Evolutionary conservation across 2,113 vertebrate species (phyloP).

Genomic region (Acrocephalus kingi): DNA sequence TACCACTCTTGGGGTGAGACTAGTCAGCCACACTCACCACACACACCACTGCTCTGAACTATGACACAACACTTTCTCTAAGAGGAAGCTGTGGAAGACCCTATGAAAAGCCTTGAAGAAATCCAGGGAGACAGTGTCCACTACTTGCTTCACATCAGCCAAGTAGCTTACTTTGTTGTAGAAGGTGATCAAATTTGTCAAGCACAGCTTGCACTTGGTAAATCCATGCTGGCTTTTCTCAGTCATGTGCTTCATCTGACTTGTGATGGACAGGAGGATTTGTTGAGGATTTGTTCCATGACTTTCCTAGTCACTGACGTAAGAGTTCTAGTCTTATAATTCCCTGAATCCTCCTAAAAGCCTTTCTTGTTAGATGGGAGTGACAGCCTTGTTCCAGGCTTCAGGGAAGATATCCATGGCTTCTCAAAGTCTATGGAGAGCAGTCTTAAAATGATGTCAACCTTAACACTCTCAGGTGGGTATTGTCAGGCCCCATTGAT

Average conservation of each 20-base stretch:
- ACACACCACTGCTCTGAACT: not conserved
- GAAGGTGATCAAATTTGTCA: not conserved
- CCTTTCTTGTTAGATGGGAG: fast-evolving
- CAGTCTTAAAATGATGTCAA: not conserved
- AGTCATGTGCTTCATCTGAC: not conserved
- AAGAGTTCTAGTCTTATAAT: not conserved
- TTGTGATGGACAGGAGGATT: not conserved
- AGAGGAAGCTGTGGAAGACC: not conserved
- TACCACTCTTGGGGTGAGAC: not conserved
- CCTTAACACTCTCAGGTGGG: not conserved
- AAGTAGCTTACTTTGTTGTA: not conserved
- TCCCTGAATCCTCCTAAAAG: not conserved
- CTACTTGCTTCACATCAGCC: not conserved
- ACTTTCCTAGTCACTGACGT: not conserved
- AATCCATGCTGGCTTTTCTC: not conserved
- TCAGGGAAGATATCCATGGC: not conserved
- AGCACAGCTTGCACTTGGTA: not conserved
- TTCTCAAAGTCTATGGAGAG: not conserved
- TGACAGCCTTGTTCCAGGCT: not conserved
- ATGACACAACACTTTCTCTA: not conserved
- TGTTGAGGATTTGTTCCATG: not conserved
- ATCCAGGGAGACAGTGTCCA: not conserved
- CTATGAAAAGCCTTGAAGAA: not conserved
- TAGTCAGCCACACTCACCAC: not conserved
- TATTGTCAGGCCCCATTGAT: not conserved